phyloP scores from a whole-genome alignment of 2,113 vertebrate species.

The Macquaria australasica region DNA sequence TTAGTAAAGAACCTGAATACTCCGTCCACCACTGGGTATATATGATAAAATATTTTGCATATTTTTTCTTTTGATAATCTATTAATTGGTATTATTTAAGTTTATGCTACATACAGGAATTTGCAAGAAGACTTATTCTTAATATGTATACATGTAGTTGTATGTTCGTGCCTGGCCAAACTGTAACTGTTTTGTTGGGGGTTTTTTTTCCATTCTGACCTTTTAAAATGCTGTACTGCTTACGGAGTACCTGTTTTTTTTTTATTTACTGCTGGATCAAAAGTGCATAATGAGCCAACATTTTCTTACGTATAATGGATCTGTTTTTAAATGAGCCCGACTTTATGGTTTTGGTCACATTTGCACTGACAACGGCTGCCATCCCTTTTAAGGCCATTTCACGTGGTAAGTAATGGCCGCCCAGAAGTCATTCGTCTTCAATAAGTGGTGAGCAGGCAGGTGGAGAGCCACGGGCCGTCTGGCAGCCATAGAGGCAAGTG shows the following conservation, averaged over 20 bases:
- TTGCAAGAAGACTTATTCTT: background rate
- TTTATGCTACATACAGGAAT: background rate
- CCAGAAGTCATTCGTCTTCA: conserved; percentile 71
- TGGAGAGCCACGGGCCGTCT: conserved; percentile 64
- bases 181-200: background rate
- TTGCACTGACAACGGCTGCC: conserved; percentile 46
- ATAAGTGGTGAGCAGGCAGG: conserved; percentile 69
- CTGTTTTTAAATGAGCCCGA: conserved; percentile 54
- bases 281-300: conserved; percentile 31
- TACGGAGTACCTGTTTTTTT: background rate
- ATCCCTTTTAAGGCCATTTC: conserved; percentile 68
- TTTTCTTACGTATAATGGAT: conserved; percentile 44
- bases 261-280: conserved; percentile 33
- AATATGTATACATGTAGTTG: background rate
- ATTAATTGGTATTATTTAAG: background rate
- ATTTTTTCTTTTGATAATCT: background rate
- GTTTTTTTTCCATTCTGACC: conserved; percentile 8
- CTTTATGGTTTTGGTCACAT: conserved; percentile 70
- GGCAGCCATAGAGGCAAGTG: conserved; percentile 47
- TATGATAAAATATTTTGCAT: background rate
- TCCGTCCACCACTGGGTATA: background rate
- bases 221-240: background rate
- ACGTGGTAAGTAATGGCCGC: conserved; percentile 67
- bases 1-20: background rate
- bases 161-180: background rate